Conservation (phyloP, 2,113 vertebrate genomes). For the Macaca nemestrina region DNA sequence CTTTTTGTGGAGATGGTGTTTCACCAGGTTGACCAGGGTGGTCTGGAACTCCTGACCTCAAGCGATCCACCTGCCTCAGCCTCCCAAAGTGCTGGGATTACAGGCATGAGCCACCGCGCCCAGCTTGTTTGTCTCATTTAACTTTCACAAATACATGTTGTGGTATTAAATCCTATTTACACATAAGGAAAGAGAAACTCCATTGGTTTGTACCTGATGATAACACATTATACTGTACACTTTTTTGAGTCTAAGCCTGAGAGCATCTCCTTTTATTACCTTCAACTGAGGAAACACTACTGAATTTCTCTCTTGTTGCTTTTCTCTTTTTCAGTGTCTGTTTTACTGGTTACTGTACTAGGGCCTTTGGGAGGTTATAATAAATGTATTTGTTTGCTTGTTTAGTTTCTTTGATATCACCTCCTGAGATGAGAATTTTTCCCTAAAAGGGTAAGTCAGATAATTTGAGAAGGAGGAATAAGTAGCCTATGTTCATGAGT, state of each 20-base stretch:
- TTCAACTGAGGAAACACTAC: neutral
- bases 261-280: neutral
- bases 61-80: too few relatives aligned
- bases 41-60: too few relatives aligned
- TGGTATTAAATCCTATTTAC: neutral
- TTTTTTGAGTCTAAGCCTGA: neutral
- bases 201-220: neutral
- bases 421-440: neutral
- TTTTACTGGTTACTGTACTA: neutral
- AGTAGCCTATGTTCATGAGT: neutral
- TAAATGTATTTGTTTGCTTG: neutral
- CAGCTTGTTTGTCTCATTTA: neutral
- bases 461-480: neutral
- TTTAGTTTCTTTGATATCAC: neutral
- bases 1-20: too few relatives aligned
- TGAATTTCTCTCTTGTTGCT: neutral
- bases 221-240: neutral
- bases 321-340: neutral
- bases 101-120: too few relatives aligned
- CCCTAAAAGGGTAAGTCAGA: neutral
- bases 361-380: neutral
- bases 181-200: neutral
- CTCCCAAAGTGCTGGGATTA: too few relatives aligned
- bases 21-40: too few relatives aligned
- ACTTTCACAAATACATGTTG: neutral